Evolutionary conservation across 2,797 vertebrate genomes (phyloP).

Genomic region (Cottoperca gobio): DNA sequence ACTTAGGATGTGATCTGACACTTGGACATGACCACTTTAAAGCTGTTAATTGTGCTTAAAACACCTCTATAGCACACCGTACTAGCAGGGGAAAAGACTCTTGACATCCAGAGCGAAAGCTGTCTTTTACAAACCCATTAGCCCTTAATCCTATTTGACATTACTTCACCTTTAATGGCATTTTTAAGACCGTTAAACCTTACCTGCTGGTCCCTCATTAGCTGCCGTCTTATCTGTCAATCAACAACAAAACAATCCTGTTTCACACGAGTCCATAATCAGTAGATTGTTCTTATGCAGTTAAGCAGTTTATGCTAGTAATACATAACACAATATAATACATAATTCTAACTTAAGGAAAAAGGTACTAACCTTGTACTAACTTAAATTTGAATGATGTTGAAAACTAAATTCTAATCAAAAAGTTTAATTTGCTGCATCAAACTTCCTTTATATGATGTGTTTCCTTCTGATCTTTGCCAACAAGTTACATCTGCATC

Average conservation of each 20-base stretch:
- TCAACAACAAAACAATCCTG: conserved; percentile 24
- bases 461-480: conserved; percentile 21
- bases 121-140: conserved; percentile 62
- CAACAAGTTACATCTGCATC: conserved; percentile 8
- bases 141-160: conserved; percentile 62
- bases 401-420: conserved; percentile 5
- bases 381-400: conserved; percentile 21
- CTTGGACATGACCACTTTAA: conserved; percentile 10
- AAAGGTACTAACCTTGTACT: no score
- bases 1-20: background rate
- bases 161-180: conserved; percentile 46
- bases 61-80: background rate
- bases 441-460: conserved; percentile 17
- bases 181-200: conserved; percentile 55
- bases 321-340: conserved; percentile 11
- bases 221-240: conserved; percentile 23
- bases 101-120: conserved; percentile 21
- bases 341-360: background rate
- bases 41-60: conserved; percentile 35
- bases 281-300: background rate
- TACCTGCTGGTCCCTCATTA: conserved; percentile 36
- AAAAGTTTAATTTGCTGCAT: conserved; percentile 12
- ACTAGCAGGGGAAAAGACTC: conserved; percentile 13
- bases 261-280: background rate
- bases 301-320: conserved; percentile 6